phyloP scores from a whole-genome alignment of 1,140 invertebrate species.

The Arctopsyche grandis region DNA sequence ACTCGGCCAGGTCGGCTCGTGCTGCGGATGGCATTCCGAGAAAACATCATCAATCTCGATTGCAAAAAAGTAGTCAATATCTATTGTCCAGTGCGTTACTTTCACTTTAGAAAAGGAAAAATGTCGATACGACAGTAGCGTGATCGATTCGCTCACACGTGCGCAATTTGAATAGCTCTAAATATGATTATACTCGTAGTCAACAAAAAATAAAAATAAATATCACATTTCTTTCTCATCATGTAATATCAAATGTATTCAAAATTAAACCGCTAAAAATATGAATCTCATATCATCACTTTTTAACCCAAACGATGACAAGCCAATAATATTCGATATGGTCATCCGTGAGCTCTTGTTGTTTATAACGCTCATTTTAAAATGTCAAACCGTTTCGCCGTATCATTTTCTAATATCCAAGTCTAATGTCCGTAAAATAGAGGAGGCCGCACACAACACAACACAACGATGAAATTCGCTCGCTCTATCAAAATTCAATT shows the following conservation, averaged over 20 bases:
- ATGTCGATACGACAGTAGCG: no score
- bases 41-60: slow-evolving; percentile 8
- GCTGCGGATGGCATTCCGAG: neutral
- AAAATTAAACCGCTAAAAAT: no score
- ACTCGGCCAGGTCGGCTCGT: neutral
- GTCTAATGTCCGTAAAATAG: slow-evolving; percentile 20
- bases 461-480: slow-evolving; percentile 10
- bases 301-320: no score
- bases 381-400: slow-evolving; percentile 12
- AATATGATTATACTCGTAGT: no score
- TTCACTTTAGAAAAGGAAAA: neutral
- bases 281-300: no score
- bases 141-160: no score
- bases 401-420: slow-evolving; percentile 31
- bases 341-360: neutral
- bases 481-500: slow-evolving; percentile 21
- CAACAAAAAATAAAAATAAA: no score
- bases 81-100: neutral
- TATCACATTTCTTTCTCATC: no score
- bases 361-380: slow-evolving; percentile 5
- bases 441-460: slow-evolving; percentile 1
- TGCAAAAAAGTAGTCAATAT: neutral
- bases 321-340: neutral
- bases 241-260: no score
- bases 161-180: no score